Evolutionary conservation across 2,113 vertebrate species (phyloP).

Genomic region (Stomatorhinus ivindoensis): DNA sequence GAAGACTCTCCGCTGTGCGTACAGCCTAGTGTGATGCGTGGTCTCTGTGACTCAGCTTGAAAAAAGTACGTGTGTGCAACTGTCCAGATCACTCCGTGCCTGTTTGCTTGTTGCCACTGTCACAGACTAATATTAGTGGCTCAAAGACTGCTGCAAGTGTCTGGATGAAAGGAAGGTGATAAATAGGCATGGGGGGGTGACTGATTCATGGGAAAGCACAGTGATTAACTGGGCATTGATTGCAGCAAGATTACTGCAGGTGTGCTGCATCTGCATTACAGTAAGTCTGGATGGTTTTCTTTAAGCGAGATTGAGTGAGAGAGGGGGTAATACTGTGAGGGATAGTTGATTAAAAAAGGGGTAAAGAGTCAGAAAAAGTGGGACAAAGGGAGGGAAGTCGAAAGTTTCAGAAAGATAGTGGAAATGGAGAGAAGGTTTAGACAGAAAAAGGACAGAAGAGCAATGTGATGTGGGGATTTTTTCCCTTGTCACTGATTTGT

Average conservation of each 20-base stretch:
- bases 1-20: background rate
- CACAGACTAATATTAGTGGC: slow-evolving; percentile 57
- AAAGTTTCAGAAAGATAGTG: background rate
- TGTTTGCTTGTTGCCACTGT: slow-evolving; percentile 33
- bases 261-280: slow-evolving; percentile 61
- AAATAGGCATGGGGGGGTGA: slow-evolving; percentile 41
- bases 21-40: background rate
- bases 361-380: background rate
- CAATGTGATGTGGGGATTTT: slow-evolving; percentile 65
- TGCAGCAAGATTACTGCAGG: slow-evolving; percentile 56
- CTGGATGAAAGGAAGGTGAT: slow-evolving; percentile 52
- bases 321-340: no score
- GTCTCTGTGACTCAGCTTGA: background rate
- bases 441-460: slow-evolving; percentile 40
- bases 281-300: slow-evolving; percentile 63
- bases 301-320: slow-evolving; percentile 52
- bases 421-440: slow-evolving; percentile 16
- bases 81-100: background rate
- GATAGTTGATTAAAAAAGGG: background rate
- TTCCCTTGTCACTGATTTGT: slow-evolving; percentile 79
- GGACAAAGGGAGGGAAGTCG: background rate
- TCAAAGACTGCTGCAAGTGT: slow-evolving; percentile 44
- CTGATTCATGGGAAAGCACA: slow-evolving; percentile 16
- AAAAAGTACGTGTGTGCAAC: no score
- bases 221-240: slow-evolving; percentile 46